Percentiles rank a stretch among this genome's conserved stretches.
These are phyloP conservation scores for Cephonodes hylas DNA, from an alignment of 2,888 invertebrate genomes.

Conservation along the genomic window DNA sequence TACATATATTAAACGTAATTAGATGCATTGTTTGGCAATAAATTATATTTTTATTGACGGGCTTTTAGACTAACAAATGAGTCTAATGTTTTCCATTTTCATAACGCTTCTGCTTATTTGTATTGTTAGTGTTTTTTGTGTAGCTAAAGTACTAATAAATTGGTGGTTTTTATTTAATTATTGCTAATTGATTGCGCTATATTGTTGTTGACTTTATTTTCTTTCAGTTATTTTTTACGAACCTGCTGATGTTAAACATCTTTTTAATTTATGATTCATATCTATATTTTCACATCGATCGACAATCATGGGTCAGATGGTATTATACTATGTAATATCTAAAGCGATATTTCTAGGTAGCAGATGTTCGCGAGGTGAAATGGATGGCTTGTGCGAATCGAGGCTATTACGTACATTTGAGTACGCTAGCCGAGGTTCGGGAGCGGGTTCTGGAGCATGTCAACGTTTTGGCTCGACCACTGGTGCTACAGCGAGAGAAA, in stretches of 20 bases:
- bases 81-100: conserved; percentile 39
- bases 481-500: conserved; percentile 91
- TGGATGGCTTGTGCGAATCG: conserved; percentile 99
- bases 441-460: conserved; percentile 98
- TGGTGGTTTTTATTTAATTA: conserved; percentile 11
- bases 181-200: not conserved
- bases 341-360: conserved; percentile 71
- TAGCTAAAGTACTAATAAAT: conserved; percentile 9
- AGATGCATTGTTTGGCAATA: not conserved
- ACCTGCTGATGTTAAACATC: conserved; percentile 13
- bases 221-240: not conserved
- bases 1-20: not conserved
- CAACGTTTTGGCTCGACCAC: conserved; percentile 96
- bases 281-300: not conserved
- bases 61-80: not conserved
- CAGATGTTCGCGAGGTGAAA: conserved; percentile 95
- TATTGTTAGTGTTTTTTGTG: conserved; percentile 24
- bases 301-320: not conserved
- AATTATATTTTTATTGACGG: not conserved
- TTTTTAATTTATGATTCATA: not conserved
- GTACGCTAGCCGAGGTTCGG: conserved; percentile 97
- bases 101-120: conserved; percentile 56
- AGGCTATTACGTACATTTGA: conserved; percentile 97
- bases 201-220: not conserved
- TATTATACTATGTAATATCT: not conserved